Evolutionary conservation across 2,797 vertebrate species (phyloP).

Genomic region (Gymnoscopelus braueri): DNA sequence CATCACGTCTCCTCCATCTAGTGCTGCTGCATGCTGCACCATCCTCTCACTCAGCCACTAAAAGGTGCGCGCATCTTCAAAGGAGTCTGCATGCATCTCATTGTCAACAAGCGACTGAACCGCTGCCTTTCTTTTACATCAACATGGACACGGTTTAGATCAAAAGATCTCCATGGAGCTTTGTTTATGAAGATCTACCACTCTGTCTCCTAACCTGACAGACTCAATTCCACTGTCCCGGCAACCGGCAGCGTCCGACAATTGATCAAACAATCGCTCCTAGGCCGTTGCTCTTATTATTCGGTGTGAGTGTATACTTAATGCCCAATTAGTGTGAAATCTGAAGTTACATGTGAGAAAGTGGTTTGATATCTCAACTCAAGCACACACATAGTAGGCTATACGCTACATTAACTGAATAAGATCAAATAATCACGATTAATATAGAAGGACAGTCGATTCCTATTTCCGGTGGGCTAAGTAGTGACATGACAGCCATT

Average conservation of each 20-base stretch:
- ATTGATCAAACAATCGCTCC: constrained; percentile 55
- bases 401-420: constrained; percentile 50
- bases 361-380: constrained; percentile 53
- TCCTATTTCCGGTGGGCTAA: constrained; percentile 54
- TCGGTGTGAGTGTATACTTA: constrained; percentile 25
- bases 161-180: constrained; percentile 51
- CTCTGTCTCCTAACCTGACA: constrained; percentile 33
- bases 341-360: constrained; percentile 49
- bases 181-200: constrained; percentile 48
- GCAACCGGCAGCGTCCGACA: constrained; percentile 38
- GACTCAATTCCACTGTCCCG: constrained; percentile 42
- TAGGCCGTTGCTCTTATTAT: constrained; percentile 25
- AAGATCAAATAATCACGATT: not conserved
- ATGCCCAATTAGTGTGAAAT: constrained; percentile 52
- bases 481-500: constrained; percentile 26
- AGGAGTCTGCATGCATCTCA: constrained; percentile 46
- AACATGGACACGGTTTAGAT: constrained; percentile 36
- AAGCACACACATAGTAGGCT: constrained; percentile 21
- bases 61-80: constrained; percentile 47
- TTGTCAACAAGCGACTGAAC: constrained; percentile 47
- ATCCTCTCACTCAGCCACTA: constrained; percentile 31
- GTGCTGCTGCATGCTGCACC: not conserved
- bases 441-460: constrained; percentile 31
- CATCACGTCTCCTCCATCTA: constrained; percentile 34
- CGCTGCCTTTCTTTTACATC: not conserved